A percentile compares a stretch with the other conserved stretches of the same genome.
These are phyloP conservation scores for Camponotus fellah DNA, from an alignment of 2,888 invertebrate genomes.

Conservation along the genomic window DNA sequence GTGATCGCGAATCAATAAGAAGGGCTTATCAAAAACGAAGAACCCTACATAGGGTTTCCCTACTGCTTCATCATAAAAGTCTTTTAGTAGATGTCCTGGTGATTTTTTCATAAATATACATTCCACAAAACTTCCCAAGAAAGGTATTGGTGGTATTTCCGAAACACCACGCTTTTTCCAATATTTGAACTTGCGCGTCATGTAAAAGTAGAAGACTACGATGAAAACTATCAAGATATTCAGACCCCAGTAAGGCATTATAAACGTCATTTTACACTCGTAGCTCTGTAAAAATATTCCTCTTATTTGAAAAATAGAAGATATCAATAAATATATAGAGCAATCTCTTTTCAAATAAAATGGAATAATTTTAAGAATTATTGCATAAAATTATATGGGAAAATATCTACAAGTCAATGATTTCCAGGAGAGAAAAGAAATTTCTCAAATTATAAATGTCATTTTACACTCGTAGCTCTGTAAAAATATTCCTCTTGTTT, in stretches of 20 bases:
- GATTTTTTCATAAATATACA: slow-evolving; percentile 78
- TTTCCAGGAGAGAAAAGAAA: too few species aligned
- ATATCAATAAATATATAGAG: background rate
- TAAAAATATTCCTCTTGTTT: background rate
- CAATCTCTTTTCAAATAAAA: too few species aligned
- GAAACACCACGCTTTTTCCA: slow-evolving; percentile 84
- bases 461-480: slow-evolving; percentile 54
- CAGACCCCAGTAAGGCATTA: slow-evolving; percentile 69
- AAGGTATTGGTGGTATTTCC: slow-evolving; percentile 81
- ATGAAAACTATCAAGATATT: slow-evolving; percentile 61
- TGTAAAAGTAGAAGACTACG: slow-evolving; percentile 71
- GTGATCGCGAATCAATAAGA: slow-evolving; percentile 84
- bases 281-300: background rate
- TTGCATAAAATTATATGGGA: too few species aligned
- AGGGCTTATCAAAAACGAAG: slow-evolving; percentile 84
- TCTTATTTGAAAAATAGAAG: background rate
- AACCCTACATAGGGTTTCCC: slow-evolving; percentile 83
- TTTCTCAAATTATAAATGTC: slow-evolving; percentile 58
- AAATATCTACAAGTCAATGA: too few species aligned
- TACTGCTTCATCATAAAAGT: slow-evolving; percentile 81
- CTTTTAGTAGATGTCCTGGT: slow-evolving; percentile 81
- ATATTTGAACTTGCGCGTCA: slow-evolving; percentile 78
- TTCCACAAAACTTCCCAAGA: slow-evolving; percentile 85
- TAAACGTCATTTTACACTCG: slow-evolving; percentile 66
- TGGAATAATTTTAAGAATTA: too few species aligned